These are phyloP conservation scores for Holocentrus rufus DNA, from an alignment of 2,797 vertebrate genomes.

Conservation along the genomic window DNA sequence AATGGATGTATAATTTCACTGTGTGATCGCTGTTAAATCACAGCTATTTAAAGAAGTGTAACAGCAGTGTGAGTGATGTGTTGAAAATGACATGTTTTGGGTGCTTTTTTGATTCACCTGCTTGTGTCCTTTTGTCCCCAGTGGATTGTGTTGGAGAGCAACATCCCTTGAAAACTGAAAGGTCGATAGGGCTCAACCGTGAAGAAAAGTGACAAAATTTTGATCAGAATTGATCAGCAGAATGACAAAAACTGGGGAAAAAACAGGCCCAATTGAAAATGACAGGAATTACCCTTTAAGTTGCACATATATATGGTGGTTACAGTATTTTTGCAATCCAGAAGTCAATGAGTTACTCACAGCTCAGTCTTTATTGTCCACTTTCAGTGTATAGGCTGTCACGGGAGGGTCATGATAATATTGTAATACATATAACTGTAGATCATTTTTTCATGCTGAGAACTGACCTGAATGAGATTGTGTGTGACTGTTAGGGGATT, in stretches of 20 bases:
- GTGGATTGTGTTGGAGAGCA: too few species aligned
- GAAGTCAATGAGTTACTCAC: not conserved
- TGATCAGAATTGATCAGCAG: not conserved
- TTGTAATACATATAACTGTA: constrained; percentile 13
- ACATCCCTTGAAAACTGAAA: not conserved
- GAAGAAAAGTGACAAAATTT: not conserved
- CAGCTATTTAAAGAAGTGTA: constrained; percentile 1
- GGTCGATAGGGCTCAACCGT: not conserved
- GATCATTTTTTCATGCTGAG: constrained; percentile 23
- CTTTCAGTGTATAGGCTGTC: constrained; percentile 9
- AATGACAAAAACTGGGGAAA: constrained; percentile 18
- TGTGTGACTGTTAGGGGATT: constrained; percentile 43
- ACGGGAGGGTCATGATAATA: constrained; percentile 22
- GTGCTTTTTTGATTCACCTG: too few species aligned
- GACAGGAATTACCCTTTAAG: constrained; percentile 17
- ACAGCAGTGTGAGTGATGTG: too few species aligned
- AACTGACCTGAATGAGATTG: constrained; percentile 45
- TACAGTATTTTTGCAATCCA: constrained; percentile 16
- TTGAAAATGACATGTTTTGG: too few species aligned
- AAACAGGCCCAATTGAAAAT: constrained; percentile 15
- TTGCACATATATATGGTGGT: constrained; percentile 13
- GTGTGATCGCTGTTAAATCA: constrained; percentile 30
- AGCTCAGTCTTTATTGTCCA: not conserved
- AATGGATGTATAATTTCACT: constrained; percentile 21
- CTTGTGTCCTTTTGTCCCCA: too few species aligned